A percentile compares a stretch with the other conserved stretches of the same genome.
Evolutionary conservation across 2,888 invertebrate genomes (phyloP).

Genomic region (Fragum sueziense): DNA sequence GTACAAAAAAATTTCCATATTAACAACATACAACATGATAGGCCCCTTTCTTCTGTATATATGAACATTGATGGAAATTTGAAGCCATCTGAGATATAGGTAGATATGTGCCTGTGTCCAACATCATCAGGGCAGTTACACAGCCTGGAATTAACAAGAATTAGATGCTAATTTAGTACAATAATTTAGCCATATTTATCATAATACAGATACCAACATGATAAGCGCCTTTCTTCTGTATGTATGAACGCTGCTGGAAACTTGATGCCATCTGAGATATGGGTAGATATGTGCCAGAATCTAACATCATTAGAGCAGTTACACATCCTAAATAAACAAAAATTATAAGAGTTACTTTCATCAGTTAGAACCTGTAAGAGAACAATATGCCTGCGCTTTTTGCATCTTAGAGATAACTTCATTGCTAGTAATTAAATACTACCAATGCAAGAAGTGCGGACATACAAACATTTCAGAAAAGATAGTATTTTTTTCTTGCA

Average conservation of each 20-base stretch:
- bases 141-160: constrained; percentile 62
- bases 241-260: constrained; percentile 72
- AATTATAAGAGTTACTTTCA: too few species aligned
- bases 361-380: too few species aligned
- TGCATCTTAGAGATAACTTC: too few species aligned
- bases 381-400: too few species aligned
- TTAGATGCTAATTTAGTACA: too few species aligned
- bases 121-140: constrained; percentile 67
- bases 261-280: constrained; percentile 65
- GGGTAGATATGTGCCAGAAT: constrained; percentile 71
- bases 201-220: constrained; percentile 77
- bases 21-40: constrained; percentile 77
- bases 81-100: constrained; percentile 65
- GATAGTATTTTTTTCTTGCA: too few species aligned
- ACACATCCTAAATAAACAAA: constrained; percentile 56
- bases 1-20: too few species aligned
- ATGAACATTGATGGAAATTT: constrained; percentile 69
- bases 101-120: constrained; percentile 74
- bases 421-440: too few species aligned
- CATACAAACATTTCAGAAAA: too few species aligned
- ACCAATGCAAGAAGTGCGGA: too few species aligned
- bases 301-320: constrained; percentile 71
- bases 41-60: constrained; percentile 76
- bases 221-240: constrained; percentile 77
- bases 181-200: too few species aligned